Conservation (phyloP, 1,140 invertebrate genomes). For the Apolygus lucorum region DNA sequence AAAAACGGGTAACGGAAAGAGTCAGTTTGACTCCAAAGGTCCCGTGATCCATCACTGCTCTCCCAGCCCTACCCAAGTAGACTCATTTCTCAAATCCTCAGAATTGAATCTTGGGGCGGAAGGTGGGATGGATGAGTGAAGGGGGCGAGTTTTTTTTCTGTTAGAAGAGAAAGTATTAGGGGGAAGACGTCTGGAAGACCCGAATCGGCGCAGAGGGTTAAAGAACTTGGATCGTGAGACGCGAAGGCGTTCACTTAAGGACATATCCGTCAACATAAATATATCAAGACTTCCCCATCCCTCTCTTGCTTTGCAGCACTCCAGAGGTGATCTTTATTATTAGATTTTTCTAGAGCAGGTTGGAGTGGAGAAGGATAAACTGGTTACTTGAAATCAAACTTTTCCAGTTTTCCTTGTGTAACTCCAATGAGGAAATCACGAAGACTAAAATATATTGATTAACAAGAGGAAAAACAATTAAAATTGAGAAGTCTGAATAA, state of each 20-base stretch:
- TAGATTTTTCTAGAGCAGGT: not conserved
- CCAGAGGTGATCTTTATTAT: not conserved
- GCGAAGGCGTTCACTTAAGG: conserved; percentile 1
- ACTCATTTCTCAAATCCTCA: conserved; percentile 15
- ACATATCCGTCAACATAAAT: conserved; percentile 15
- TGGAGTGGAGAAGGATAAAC: not conserved
- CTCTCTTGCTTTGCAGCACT: no score
- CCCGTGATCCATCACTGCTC: not conserved
- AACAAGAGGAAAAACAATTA: no score
- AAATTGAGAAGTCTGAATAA: no score
- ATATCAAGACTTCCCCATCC: not conserved
- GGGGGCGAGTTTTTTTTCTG: not conserved
- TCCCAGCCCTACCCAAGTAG: not conserved
- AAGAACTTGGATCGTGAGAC: not conserved
- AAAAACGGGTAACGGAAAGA: not conserved
- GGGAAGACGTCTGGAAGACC: not conserved
- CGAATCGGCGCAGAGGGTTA: not conserved
- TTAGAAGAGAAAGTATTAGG: not conserved
- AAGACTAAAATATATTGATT: no score
- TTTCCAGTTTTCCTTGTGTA: no score
- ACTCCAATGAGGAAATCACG: no score
- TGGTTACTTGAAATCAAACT: not conserved
- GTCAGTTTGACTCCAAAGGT: not conserved
- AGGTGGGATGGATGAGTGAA: not conserved
- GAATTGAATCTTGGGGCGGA: conserved; percentile 2